Percentiles rank a stretch among this genome's conserved stretches.
Evolutionary conservation across 2,888 invertebrate species (phyloP).

Genomic region (Cheilosia impressa): DNA sequence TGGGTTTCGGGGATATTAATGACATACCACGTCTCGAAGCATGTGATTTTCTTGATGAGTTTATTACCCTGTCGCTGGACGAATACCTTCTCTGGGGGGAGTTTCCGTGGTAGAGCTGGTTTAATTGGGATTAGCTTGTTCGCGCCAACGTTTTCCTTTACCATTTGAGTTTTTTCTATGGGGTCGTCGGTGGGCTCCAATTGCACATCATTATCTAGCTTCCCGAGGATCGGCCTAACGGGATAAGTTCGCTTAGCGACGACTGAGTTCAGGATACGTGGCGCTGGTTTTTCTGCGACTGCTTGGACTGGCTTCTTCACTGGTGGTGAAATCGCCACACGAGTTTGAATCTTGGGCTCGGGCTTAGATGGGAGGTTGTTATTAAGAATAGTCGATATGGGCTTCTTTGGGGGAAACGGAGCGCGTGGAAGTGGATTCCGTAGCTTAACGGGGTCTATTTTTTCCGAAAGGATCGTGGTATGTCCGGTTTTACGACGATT

Average conservation of each 20-base stretch:
- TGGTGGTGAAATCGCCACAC: constrained; percentile 27
- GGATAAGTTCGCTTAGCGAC: constrained; percentile 81
- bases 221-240: constrained; percentile 80
- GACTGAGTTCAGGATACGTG: constrained; percentile 82
- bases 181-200: constrained; percentile 42
- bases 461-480: constrained; percentile 77
- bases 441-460: constrained; percentile 71
- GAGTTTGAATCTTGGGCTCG: constrained; percentile 26
- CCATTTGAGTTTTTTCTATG: constrained; percentile 56
- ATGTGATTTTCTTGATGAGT: constrained; percentile 83
- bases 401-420: constrained; percentile 58
- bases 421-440: constrained; percentile 68
- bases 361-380: constrained; percentile 3
- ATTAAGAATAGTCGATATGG: constrained; percentile 30
- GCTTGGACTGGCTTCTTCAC: constrained; percentile 50
- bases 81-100: constrained; percentile 81
- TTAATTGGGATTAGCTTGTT: constrained; percentile 49
- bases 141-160: constrained; percentile 62
- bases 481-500: constrained; percentile 77
- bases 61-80: constrained; percentile 82
- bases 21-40: constrained; percentile 84
- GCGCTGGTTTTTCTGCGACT: constrained; percentile 79
- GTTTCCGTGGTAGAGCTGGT: constrained; percentile 67
- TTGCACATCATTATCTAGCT: constrained; percentile 55
- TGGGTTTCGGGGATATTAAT: constrained; percentile 80